These are phyloP conservation scores for Cheilosia scutellata DNA, from an alignment of 2,888 invertebrate species.

Conservation along the genomic window DNA sequence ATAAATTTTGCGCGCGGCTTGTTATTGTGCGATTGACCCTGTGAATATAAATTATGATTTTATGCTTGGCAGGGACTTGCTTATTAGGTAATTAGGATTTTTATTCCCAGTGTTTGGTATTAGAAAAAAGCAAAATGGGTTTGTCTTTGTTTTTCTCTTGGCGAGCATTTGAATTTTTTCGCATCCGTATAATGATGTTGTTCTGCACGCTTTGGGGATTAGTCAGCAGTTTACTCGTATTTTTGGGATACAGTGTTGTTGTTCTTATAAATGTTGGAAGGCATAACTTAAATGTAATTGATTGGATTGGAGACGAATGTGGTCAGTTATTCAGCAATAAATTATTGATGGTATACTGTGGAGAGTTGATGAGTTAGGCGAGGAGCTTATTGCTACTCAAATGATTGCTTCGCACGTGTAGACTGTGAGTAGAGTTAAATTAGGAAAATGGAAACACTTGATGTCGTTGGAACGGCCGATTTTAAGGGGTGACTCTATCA, in stretches of 20 bases:
- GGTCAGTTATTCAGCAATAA: not conserved
- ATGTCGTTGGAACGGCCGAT: too few species aligned
- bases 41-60: slow-evolving; percentile 69
- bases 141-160: slow-evolving; percentile 16
- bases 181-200: slow-evolving; percentile 6
- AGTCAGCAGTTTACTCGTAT: slow-evolving; percentile 24
- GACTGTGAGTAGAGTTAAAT: too few species aligned
- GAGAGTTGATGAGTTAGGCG: not conserved
- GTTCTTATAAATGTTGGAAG: not conserved
- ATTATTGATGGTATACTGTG: not conserved
- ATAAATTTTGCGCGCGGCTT: slow-evolving; percentile 61
- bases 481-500: too few species aligned
- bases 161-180: not conserved
- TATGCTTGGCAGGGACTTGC: slow-evolving; percentile 58
- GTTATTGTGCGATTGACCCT: slow-evolving; percentile 71
- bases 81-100: slow-evolving; percentile 68
- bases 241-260: not conserved
- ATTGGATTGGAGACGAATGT: slow-evolving; percentile 20
- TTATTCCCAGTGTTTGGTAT: slow-evolving; percentile 9
- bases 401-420: too few species aligned
- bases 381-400: not conserved
- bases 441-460: too few species aligned
- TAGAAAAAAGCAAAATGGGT: slow-evolving; percentile 1
- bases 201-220: slow-evolving; percentile 4
- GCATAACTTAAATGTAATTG: slow-evolving; percentile 4